Conservation (phyloP, 2,888 invertebrate species). For the Adelognathus sp. region DNA sequence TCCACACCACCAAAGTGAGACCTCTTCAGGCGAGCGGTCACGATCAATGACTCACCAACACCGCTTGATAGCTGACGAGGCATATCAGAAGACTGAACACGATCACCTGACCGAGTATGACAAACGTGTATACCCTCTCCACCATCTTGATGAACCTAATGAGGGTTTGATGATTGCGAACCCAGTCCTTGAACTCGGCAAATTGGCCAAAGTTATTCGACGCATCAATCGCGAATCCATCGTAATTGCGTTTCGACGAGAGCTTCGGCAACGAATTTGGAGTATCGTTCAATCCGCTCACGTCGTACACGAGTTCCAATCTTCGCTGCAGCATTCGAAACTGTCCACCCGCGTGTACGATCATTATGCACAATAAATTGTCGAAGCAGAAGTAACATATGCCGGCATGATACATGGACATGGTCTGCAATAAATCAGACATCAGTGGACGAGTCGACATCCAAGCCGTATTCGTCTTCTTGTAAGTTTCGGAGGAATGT, state of each 20-base stretch:
- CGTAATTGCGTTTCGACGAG: background rate
- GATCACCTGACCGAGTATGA: constrained; percentile 61
- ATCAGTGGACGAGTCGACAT: background rate
- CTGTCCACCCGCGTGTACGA: constrained; percentile 63
- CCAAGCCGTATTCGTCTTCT: background rate
- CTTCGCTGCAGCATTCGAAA: constrained; percentile 65
- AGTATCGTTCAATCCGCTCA: background rate
- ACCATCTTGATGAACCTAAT: constrained; percentile 58
- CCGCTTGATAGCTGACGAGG: constrained; percentile 63
- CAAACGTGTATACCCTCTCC: constrained; percentile 56
- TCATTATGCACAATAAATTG: constrained; percentile 62
- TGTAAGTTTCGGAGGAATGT: too few relatives aligned
- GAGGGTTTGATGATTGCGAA: constrained; percentile 58
- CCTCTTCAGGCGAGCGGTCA: too few relatives aligned
- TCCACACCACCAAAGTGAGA: too few relatives aligned
- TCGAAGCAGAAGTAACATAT: constrained; percentile 67
- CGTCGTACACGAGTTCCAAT: constrained; percentile 48
- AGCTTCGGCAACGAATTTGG: background rate
- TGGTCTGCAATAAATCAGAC: constrained; percentile 21
- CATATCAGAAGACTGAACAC: constrained; percentile 63
- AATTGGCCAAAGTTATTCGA: background rate
- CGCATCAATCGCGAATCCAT: background rate
- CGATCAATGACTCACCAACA: constrained; percentile 60
- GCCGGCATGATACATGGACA: constrained; percentile 44
- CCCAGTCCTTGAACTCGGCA: constrained; percentile 45